Percentiles rank a stretch among this genome's conserved stretches.
phyloP scores from a whole-genome alignment of 2,888 invertebrate species.

The Tetropium fuscum region DNA sequence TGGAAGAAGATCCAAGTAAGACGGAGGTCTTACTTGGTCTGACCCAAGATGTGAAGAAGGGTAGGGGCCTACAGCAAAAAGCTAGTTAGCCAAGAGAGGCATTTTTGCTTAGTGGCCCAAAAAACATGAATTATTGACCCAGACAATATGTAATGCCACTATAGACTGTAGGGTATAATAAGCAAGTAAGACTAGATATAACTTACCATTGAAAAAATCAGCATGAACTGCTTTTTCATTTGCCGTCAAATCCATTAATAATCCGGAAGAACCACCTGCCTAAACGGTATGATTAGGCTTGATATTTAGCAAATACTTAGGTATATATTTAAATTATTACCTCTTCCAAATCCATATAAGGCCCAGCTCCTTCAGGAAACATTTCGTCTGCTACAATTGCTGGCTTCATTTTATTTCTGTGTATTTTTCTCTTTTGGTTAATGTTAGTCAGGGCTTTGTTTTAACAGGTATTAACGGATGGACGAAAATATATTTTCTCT shows the following conservation, averaged over 20 bases:
- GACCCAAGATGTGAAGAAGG: too few species aligned
- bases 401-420: conserved; percentile 75
- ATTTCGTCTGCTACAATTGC: conserved; percentile 93
- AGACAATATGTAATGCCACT: too few species aligned
- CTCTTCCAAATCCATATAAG: conserved; percentile 94
- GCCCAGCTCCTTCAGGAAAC: conserved; percentile 96
- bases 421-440: neutral
- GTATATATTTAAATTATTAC: conserved; percentile 65
- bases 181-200: neutral
- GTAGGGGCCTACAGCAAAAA: too few species aligned
- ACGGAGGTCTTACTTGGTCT: too few species aligned
- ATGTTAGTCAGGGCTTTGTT: neutral
- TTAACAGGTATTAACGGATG: neutral
- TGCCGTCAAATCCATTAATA: conserved; percentile 91
- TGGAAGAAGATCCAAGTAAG: too few species aligned
- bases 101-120: too few species aligned
- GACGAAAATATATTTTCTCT: too few species aligned
- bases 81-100: too few species aligned
- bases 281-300: conserved; percentile 57
- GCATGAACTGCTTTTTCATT: conserved; percentile 96
- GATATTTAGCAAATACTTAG: neutral
- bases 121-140: too few species aligned
- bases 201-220: conserved; percentile 90
- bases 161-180: too few species aligned
- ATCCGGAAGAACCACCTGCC: conserved; percentile 90